Conservation (phyloP, 2,888 invertebrate genomes). For the Torymus auratus region DNA sequence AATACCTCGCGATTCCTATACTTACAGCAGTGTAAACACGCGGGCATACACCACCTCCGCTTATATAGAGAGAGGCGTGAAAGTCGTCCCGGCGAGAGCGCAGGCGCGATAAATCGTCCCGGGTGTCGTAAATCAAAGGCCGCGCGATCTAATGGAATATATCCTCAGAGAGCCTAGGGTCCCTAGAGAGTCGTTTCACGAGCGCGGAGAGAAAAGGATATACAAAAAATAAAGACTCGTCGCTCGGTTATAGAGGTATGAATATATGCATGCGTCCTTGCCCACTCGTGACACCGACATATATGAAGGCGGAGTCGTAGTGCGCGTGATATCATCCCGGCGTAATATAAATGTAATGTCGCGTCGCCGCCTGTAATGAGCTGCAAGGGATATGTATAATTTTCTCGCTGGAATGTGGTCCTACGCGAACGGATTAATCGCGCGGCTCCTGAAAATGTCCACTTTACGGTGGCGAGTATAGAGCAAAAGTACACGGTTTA, state of each 20-base stretch:
- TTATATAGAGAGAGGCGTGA: conserved; percentile 15
- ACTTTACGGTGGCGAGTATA: too few species aligned
- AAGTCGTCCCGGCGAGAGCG: conserved; percentile 38
- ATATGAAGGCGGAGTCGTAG: background rate
- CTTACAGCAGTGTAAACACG: background rate
- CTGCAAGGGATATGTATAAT: background rate
- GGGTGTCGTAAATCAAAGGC: conserved; percentile 55
- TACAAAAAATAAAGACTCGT: too few species aligned
- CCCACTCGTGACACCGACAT: conserved; percentile 9
- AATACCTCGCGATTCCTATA: background rate
- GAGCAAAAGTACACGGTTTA: too few species aligned
- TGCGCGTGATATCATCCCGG: background rate
- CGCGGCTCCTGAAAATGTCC: background rate
- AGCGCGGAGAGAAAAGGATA: too few species aligned
- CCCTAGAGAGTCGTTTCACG: background rate
- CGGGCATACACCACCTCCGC: background rate
- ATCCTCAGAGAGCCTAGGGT: conserved; percentile 2
- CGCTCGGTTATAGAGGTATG: too few species aligned
- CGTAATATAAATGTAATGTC: conserved; percentile 15
- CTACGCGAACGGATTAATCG: background rate
- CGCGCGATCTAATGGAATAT: conserved; percentile 55
- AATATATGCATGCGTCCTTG: conserved; percentile 23
- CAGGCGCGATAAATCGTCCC: conserved; percentile 54
- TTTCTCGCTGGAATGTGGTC: background rate
- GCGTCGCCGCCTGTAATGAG: conserved; percentile 13